phyloP scores from a whole-genome alignment of 23 tunicate species.

The Corella eumyota region DNA sequence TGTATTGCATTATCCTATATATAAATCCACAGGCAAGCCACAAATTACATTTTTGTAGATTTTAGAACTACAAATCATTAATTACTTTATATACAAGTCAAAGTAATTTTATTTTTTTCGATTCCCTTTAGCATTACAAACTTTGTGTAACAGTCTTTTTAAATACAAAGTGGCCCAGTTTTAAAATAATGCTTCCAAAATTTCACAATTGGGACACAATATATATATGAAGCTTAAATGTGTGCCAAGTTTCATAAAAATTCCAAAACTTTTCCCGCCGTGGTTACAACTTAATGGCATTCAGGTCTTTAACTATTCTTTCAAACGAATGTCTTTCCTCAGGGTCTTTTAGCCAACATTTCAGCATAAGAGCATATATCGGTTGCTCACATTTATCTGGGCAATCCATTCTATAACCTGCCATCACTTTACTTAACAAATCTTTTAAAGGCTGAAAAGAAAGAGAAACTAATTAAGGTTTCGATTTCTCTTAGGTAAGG shows the following conservation, averaged over 20 bases:
- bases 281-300: constrained; percentile 18
- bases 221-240: not conserved
- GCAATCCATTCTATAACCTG: constrained; percentile 87
- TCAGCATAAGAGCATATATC: constrained; percentile 59
- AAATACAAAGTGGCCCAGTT: too few species aligned
- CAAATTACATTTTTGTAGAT: too few species aligned
- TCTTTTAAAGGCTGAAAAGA: constrained; percentile 70
- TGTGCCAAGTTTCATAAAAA: not conserved
- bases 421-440: constrained; percentile 42
- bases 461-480: not conserved
- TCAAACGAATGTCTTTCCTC: constrained; percentile 26
- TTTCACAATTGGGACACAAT: too few species aligned
- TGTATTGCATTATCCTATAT: too few species aligned
- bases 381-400: constrained; percentile 70
- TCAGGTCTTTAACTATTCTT: constrained; percentile 20
- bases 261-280: not conserved
- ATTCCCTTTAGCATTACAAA: too few species aligned
- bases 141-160: too few species aligned
- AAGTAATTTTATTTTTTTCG: too few species aligned
- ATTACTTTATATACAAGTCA: too few species aligned
- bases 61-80: too few species aligned
- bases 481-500: not conserved
- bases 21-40: too few species aligned
- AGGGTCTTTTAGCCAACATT: constrained; percentile 64
- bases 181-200: too few species aligned